A percentile compares a stretch with the other conserved stretches of the same genome.
These are phyloP conservation scores for Rhinoraja longicauda DNA, from an alignment of 2,797 vertebrate species.

Conservation along the genomic window DNA sequence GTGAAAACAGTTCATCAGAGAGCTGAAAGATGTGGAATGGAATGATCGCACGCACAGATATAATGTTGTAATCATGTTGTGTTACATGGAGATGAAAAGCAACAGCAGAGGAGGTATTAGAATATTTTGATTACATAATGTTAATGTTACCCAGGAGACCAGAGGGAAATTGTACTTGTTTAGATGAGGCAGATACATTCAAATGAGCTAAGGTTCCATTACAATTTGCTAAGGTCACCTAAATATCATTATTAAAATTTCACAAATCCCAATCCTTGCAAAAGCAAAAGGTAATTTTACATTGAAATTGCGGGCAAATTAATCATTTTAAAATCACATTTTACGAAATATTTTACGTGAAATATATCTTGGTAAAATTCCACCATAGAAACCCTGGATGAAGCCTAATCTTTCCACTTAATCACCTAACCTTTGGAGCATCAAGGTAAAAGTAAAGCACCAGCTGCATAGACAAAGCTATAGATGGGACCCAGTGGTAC, in stretches of 20 bases:
- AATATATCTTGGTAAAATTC: neutral
- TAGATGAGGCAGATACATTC: slow-evolving; percentile 29
- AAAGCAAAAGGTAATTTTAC: neutral
- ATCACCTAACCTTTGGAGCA: neutral
- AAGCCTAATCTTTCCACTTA: neutral
- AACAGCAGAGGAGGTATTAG: neutral
- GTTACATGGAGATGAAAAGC: neutral
- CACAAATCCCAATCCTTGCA: neutral
- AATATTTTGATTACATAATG: neutral
- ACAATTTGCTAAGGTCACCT: neutral
- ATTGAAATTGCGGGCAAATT: neutral
- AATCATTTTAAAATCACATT: neutral
- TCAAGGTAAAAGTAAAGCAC: neutral
- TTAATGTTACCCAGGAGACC: slow-evolving; percentile 28
- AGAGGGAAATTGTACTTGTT: neutral
- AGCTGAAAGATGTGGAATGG: slow-evolving; percentile 33
- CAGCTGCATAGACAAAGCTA: neutral
- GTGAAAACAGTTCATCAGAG: slow-evolving; percentile 43
- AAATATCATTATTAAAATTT: neutral
- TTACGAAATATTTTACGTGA: neutral
- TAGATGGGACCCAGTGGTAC: neutral
- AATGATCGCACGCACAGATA: slow-evolving; percentile 24
- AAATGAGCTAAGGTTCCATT: slow-evolving; percentile 24
- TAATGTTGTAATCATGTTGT: neutral
- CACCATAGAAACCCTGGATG: slow-evolving; percentile 7